Conservation (phyloP, 2,888 invertebrate species). For the Crioceris asparagi region DNA sequence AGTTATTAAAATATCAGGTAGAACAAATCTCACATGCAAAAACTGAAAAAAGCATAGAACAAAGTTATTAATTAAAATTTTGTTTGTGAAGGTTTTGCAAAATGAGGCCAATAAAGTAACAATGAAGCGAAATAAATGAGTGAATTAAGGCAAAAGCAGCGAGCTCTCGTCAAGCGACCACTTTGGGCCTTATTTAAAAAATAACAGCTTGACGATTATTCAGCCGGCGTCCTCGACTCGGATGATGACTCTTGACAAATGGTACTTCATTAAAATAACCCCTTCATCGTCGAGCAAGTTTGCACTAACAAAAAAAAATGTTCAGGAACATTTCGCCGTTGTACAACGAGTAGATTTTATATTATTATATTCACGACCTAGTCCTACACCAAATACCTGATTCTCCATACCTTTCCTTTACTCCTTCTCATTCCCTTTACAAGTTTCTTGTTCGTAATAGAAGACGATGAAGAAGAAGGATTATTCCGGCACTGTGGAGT, state of each 20-base stretch:
- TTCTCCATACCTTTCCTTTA: too few relatives aligned
- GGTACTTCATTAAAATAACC: constrained; percentile 26
- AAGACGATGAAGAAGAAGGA: too few relatives aligned
- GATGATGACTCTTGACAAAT: constrained; percentile 25
- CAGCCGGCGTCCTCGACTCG: constrained; percentile 19
- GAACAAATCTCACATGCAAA: too few relatives aligned
- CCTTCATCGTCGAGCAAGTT: constrained; percentile 19
- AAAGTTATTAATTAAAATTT: not conserved
- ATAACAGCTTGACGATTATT: constrained; percentile 22
- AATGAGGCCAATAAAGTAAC: not conserved
- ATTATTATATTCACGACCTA: too few relatives aligned
- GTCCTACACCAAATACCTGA: too few relatives aligned
- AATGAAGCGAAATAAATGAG: constrained; percentile 13
- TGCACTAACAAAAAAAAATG: too few relatives aligned
- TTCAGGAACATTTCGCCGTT: too few relatives aligned
- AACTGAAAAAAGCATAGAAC: not conserved
- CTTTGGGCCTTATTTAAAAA: constrained; percentile 18
- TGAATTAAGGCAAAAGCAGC: constrained; percentile 12
- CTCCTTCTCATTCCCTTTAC: too few relatives aligned
- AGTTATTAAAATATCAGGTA: too few relatives aligned
- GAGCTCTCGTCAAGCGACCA: constrained; percentile 11
- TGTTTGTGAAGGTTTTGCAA: not conserved
- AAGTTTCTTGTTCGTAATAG: too few relatives aligned
- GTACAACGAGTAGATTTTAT: too few relatives aligned
- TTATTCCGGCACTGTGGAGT: too few relatives aligned